Base-by-base conservation (phyloP, 2,888 invertebrate species). In the Operophtera brumata region DNA sequence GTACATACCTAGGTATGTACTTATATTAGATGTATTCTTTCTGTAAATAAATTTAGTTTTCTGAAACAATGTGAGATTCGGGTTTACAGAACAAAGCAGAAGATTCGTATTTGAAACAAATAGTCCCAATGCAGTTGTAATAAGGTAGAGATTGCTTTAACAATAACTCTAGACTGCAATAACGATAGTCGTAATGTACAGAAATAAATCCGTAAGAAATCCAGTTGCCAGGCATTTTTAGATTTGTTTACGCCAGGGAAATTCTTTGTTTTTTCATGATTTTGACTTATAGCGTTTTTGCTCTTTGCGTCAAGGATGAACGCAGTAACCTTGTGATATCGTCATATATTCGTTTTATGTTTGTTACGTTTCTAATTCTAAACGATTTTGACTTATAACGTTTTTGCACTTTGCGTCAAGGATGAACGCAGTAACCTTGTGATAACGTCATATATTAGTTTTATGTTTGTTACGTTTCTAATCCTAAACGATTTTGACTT, bases 121-220 rank as follows among this genome's bases (percentile, higher is more conserved):
- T 8, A 42, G 11, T 10, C 20, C 2, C 11, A 10, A 40, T 11
- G 1, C 59, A 53, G 28, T 60, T 39, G 59, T 10, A 34, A 44
- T 64, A 65, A 64, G 59, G 58, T 37, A 20, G 53, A 69, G 44
- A 60, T 50, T 68, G 39, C 43, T 61, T 54, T 45, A 64, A 44
- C 47, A 54, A 51, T 49, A 43, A 35, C 47, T 46, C 42, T 46
- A 55, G 54, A 56, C 59, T 59, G 59, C 51, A 64, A 56, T 59
- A 54, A 52, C 41, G 40, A 32, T 44, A 42, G 67, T 64, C 63
- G 70, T 69, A 64, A 70, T 66, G 71, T 73, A 74, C 71, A 61
- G 47, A 71, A 73, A 70, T 75, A 76, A 73, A 72, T 71, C 64
- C 41, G 57, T 47, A 49, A 57, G 64, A 67, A 64, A 58, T 64